Conservation (phyloP, 2,113 vertebrate species). For the Poecilia latipinna region DNA sequence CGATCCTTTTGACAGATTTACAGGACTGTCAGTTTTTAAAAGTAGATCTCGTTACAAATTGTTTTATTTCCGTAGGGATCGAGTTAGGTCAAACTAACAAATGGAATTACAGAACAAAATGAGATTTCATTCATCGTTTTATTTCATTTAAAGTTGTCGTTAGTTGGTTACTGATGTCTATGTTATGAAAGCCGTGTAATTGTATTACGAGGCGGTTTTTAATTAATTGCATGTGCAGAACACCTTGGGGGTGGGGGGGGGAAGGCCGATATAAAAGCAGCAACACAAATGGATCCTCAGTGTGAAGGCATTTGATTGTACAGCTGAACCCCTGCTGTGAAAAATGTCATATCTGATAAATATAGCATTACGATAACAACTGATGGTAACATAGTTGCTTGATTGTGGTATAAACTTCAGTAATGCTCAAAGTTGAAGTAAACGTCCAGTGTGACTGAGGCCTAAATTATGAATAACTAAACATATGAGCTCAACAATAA, state of each 20-base stretch:
- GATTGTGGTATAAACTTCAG: no score
- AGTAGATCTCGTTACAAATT: slow-evolving; percentile 51
- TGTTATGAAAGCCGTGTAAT: neutral
- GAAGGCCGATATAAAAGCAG: no score
- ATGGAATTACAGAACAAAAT: slow-evolving; percentile 25
- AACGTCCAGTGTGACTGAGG: no score
- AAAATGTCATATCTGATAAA: no score
- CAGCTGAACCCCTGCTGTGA: neutral
- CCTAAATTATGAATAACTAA: no score
- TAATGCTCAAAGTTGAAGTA: no score
- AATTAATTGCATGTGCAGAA: neutral
- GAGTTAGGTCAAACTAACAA: slow-evolving; percentile 11
- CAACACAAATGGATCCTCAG: no score
- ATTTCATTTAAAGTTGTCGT: neutral
- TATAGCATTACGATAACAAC: no score
- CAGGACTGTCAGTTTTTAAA: slow-evolving; percentile 48
- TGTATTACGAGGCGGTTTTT: neutral
- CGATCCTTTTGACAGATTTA: slow-evolving; percentile 66
- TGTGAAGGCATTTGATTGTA: neutral
- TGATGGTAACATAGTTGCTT: no score
- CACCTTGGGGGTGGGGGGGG: neutral
- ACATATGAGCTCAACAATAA: no score
- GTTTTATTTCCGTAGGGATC: slow-evolving; percentile 53
- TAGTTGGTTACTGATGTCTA: slow-evolving; percentile 1
- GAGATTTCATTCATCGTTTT: slow-evolving; percentile 22